A percentile compares a stretch with the other conserved stretches of the same genome.
Conservation (phyloP, 2,797 vertebrate genomes). For the Tokudaia muenninki region DNA sequence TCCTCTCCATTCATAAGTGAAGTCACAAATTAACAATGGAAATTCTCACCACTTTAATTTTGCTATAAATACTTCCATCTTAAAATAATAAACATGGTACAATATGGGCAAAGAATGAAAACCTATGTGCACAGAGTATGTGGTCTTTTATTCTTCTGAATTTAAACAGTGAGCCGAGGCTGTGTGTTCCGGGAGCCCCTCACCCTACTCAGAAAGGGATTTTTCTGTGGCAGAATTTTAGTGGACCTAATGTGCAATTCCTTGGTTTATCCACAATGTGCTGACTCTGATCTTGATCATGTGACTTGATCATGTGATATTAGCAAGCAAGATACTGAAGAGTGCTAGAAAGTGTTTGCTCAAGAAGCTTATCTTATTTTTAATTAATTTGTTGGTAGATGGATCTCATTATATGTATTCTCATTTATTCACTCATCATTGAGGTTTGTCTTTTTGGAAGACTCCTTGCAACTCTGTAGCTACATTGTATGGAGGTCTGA, state of each 20-base stretch:
- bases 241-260: neutral
- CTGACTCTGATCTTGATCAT: neutral
- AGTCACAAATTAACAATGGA: neutral
- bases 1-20: neutral
- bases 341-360: neutral
- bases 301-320: conserved; percentile 1
- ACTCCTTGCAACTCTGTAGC: neutral
- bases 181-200: neutral
- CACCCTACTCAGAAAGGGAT: neutral
- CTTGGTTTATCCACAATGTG: neutral
- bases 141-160: conserved; percentile 23
- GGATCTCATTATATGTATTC: neutral
- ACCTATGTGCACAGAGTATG: neutral
- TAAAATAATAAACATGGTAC: neutral
- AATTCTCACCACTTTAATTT: conserved; percentile 38
- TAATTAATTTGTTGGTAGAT: neutral
- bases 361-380: neutral
- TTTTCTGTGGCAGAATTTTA: neutral
- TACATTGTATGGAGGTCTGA: neutral
- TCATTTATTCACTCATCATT: neutral
- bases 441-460: neutral
- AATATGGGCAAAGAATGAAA: neutral
- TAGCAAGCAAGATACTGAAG: neutral
- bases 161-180: neutral
- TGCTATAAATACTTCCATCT: conserved; percentile 1